Evolutionary conservation across 2,888 invertebrate genomes (phyloP).

Genomic region (Phlogophora meticulosa): DNA sequence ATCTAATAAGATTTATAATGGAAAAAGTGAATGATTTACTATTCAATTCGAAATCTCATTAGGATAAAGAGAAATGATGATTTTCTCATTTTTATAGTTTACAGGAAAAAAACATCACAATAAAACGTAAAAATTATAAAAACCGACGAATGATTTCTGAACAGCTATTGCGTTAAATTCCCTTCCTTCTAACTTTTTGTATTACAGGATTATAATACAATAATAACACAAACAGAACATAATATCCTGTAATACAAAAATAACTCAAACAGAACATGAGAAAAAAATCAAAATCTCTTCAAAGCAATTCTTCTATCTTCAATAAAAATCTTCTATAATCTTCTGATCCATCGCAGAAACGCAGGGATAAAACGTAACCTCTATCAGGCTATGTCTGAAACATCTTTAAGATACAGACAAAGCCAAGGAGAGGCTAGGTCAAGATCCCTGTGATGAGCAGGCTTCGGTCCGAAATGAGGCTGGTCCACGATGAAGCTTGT

Average conservation of each 20-base stretch:
- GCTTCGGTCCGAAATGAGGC: not conserved
- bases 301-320: constrained; percentile 17
- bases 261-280: not conserved
- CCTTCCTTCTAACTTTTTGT: no score
- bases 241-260: not conserved
- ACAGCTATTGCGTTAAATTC: no score
- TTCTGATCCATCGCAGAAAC: constrained; percentile 57
- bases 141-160: no score
- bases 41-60: no score
- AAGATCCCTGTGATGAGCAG: constrained; percentile 73
- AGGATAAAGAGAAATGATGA: no score
- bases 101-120: no score
- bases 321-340: constrained; percentile 17
- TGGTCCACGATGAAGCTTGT: not conserved
- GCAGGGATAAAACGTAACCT: constrained; percentile 90
- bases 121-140: no score
- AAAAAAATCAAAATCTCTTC: fast-evolving
- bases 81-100: no score
- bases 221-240: no score
- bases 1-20: no score
- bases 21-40: no score
- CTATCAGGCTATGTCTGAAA: constrained; percentile 91
- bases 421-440: constrained; percentile 92
- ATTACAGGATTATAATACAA: no score
- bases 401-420: constrained; percentile 87